Conservation (phyloP, 2,888 invertebrate genomes). For the Drosophila hamatofila region DNA sequence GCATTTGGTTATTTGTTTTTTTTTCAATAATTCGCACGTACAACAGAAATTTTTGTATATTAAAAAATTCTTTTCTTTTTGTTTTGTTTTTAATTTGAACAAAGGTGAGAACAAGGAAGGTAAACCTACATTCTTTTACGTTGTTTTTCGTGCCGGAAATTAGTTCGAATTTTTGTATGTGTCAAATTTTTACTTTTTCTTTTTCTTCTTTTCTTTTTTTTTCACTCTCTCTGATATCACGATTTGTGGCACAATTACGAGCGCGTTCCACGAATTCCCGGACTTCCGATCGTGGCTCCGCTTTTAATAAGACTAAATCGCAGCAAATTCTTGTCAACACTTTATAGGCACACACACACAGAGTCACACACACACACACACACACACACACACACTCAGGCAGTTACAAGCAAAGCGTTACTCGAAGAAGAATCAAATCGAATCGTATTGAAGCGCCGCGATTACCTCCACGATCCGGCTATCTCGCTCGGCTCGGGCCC, state of each 20-base stretch:
- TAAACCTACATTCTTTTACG: slow-evolving; percentile 44
- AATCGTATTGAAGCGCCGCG: slow-evolving; percentile 20
- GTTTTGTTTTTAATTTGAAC: background rate
- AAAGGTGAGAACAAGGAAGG: slow-evolving; percentile 1
- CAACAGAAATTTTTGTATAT: background rate
- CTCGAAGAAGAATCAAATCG: slow-evolving; percentile 19
- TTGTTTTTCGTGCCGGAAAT: slow-evolving; percentile 49
- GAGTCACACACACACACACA: slow-evolving; percentile 13
- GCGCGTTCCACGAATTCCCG: slow-evolving; percentile 44
- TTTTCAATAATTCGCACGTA: slow-evolving; percentile 39
- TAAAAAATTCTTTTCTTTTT: background rate
- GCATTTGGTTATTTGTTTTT: slow-evolving; percentile 34
- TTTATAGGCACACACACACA: slow-evolving; percentile 69
- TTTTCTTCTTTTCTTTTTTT: background rate
- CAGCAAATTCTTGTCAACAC: slow-evolving; percentile 61
- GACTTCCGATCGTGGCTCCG: slow-evolving; percentile 55
- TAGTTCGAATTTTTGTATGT: slow-evolving; percentile 9
- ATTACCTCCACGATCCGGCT: slow-evolving; percentile 21
- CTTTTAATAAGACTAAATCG: slow-evolving; percentile 69
- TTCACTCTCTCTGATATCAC: slow-evolving; percentile 1
- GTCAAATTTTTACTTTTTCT: background rate
- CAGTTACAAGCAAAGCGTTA: slow-evolving; percentile 1
- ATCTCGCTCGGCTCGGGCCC: background rate
- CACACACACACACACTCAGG: background rate
- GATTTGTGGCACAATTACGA: slow-evolving; percentile 4